Conservation (phyloP, 1,140 invertebrate genomes). For the Drosophila leontia region DNA sequence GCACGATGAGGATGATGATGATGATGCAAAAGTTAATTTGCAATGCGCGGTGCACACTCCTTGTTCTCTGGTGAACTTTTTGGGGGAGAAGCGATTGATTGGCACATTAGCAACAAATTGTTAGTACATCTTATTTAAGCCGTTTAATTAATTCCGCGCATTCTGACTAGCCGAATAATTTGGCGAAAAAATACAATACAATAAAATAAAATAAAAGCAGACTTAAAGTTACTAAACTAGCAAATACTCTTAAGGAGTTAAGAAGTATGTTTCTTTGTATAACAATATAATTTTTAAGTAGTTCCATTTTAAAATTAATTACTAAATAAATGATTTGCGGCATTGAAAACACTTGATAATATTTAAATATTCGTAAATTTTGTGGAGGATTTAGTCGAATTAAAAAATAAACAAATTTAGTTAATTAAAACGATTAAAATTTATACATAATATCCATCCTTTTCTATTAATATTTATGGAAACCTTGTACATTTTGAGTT, state of each 20-base stretch:
- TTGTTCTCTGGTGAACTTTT: constrained; percentile 56
- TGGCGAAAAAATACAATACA: constrained; percentile 24
- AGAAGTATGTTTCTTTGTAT: not conserved
- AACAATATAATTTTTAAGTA: not conserved
- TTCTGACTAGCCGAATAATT: constrained; percentile 38
- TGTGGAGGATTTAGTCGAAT: not conserved
- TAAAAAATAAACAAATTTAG: too few species aligned
- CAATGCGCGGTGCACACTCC: constrained; percentile 51
- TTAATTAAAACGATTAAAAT: not conserved
- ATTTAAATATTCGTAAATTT: not conserved
- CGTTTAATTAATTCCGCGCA: constrained; percentile 66
- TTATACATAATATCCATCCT: not conserved
- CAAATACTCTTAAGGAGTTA: constrained; percentile 2
- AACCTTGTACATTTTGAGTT: not conserved
- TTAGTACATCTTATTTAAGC: constrained; percentile 74
- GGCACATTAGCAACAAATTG: constrained; percentile 71
- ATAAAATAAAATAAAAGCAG: constrained; percentile 7
- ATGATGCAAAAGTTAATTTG: constrained; percentile 68
- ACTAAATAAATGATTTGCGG: not conserved
- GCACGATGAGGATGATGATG: constrained; percentile 39
- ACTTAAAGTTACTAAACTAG: not conserved
- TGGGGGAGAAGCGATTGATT: constrained; percentile 52
- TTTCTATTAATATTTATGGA: not conserved
- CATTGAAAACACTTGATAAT: not conserved
- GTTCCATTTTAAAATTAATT: not conserved